phyloP scores from a whole-genome alignment of 2,797 vertebrate species.

The Enteromius afrohamiltoni region DNA sequence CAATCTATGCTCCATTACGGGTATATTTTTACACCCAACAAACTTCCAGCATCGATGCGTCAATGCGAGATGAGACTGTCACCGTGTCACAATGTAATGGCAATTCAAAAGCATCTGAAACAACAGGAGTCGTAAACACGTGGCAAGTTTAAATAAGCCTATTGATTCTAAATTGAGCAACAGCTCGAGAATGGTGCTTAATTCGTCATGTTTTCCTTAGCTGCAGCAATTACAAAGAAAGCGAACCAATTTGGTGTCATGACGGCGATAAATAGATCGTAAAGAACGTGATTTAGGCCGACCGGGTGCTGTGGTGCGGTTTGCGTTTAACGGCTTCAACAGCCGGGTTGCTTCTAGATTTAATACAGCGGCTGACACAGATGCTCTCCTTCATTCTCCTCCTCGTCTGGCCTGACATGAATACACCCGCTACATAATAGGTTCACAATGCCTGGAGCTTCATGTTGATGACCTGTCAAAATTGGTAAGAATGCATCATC shows the following conservation, averaged over 20 bases:
- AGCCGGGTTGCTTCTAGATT: conserved; percentile 24
- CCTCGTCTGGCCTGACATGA: conserved; percentile 28
- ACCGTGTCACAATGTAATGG: conserved; percentile 56
- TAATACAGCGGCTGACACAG: conserved; percentile 34
- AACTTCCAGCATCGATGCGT: conserved; percentile 58
- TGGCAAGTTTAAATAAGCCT: conserved; percentile 69
- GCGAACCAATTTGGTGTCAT: conserved; percentile 63
- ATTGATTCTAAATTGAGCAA: conserved; percentile 69
- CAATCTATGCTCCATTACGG: conserved; percentile 38
- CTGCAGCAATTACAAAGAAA: conserved; percentile 64
- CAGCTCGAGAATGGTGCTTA: conserved; percentile 48
- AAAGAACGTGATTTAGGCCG: conserved; percentile 72
- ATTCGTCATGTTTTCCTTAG: conserved; percentile 52
- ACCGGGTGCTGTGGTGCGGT: conserved; percentile 61
- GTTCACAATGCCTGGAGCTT: conserved; percentile 26
- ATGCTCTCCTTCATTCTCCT: conserved; percentile 31
- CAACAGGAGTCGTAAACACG: conserved; percentile 60
- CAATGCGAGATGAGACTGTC: conserved; percentile 63
- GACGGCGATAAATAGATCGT: conserved; percentile 63
- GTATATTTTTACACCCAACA: conserved; percentile 62
- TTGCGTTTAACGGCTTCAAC: conserved; percentile 60
- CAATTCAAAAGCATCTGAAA: conserved; percentile 55
- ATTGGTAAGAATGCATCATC: conserved; percentile 16
- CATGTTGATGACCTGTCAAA: conserved; percentile 41
- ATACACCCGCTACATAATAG: conserved; percentile 29